Percentiles rank a stretch among this genome's conserved stretches.
phyloP scores from a whole-genome alignment of 2,888 invertebrate species.

The Elegia similella region DNA sequence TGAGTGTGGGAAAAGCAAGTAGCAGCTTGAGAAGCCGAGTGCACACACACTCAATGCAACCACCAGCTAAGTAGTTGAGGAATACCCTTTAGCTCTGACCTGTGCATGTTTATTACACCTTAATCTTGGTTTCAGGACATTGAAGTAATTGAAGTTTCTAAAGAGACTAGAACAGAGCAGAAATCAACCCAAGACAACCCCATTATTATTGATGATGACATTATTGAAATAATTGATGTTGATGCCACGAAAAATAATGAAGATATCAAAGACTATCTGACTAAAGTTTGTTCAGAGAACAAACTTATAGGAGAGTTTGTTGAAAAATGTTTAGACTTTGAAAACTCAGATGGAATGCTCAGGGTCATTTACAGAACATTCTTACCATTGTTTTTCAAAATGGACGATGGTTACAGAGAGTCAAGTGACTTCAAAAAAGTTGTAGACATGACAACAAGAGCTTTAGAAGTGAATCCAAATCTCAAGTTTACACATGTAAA shows the following conservation, averaged over 20 bases:
- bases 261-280: slow-evolving; percentile 16
- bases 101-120: neutral
- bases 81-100: too few relatives aligned
- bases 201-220: slow-evolving; percentile 25
- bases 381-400: slow-evolving; percentile 38
- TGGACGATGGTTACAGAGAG: slow-evolving; percentile 37
- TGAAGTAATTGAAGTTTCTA: neutral
- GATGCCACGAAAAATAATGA: neutral
- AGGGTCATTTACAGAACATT: slow-evolving; percentile 47
- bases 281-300: slow-evolving; percentile 34
- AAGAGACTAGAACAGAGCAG: neutral
- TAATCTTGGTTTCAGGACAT: neutral
- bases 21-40: too few relatives aligned
- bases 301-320: slow-evolving; percentile 43
- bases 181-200: slow-evolving; percentile 9
- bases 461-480: slow-evolving; percentile 39
- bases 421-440: slow-evolving; percentile 38
- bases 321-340: slow-evolving; percentile 41
- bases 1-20: too few relatives aligned
- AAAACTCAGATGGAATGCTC: slow-evolving; percentile 45
- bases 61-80: too few relatives aligned
- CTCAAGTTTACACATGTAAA: slow-evolving; percentile 52
- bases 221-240: slow-evolving; percentile 21
- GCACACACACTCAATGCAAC: too few relatives aligned
- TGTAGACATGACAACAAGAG: slow-evolving; percentile 32